phyloP scores from a whole-genome alignment of 1,140 invertebrate species.

The Diachasma alloeum region DNA sequence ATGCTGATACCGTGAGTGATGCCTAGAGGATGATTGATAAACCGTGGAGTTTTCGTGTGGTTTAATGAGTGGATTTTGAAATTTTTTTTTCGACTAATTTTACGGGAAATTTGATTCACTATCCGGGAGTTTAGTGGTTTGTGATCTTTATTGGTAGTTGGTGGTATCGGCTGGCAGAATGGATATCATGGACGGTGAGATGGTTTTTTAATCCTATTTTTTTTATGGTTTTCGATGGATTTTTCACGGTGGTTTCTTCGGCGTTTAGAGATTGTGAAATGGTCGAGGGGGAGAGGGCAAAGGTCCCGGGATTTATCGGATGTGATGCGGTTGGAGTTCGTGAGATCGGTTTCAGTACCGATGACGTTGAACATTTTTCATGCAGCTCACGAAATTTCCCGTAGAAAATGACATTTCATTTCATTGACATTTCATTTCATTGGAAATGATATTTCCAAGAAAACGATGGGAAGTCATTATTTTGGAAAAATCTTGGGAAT shows the following conservation, averaged over 20 bases:
- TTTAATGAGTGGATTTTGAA: neutral
- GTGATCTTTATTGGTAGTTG: neutral
- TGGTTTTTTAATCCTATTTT: neutral
- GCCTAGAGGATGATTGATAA: constrained; percentile 3
- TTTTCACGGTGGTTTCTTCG: neutral
- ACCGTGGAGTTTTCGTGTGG: neutral
- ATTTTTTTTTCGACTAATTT: neutral
- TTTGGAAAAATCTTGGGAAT: too few species aligned
- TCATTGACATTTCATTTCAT: too few species aligned
- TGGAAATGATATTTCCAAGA: too few species aligned
- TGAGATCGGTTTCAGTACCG: too few species aligned
- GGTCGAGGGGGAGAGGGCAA: too few species aligned
- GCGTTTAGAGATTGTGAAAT: neutral
- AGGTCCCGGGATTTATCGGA: too few species aligned
- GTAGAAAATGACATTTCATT: too few species aligned
- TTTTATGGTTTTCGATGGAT: neutral
- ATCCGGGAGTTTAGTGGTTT: neutral
- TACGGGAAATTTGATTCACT: neutral
- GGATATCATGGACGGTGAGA: constrained; percentile 46
- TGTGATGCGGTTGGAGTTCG: too few species aligned
- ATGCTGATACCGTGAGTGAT: constrained; percentile 10
- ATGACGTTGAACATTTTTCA: too few species aligned
- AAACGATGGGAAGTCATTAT: too few species aligned
- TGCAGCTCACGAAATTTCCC: too few species aligned
- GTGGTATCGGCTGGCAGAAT: constrained; percentile 18